Evolutionary conservation across 2,888 invertebrate genomes (phyloP).

Genomic region (Osmoderma eremita): DNA sequence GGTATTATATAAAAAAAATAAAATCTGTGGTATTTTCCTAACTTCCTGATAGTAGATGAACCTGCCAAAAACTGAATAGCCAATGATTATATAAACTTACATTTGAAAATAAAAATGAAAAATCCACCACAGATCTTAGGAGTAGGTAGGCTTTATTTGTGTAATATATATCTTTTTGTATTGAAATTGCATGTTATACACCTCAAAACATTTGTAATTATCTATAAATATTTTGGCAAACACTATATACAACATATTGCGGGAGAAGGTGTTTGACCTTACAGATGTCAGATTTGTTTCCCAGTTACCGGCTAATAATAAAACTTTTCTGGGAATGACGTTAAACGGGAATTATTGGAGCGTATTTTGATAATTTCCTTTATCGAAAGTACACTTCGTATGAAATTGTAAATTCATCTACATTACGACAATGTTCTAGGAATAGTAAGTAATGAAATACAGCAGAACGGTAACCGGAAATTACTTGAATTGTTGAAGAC

Average conservation of each 20-base stretch:
- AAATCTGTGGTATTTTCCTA: too few species aligned
- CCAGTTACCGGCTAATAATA: slow-evolving; percentile 20
- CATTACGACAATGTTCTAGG: slow-evolving; percentile 6
- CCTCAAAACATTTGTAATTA: neutral
- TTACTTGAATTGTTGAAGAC: slow-evolving; percentile 30
- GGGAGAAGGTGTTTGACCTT: slow-evolving; percentile 26
- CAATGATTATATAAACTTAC: too few species aligned
- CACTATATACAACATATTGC: slow-evolving; percentile 10
- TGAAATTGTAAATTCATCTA: neutral
- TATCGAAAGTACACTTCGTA: slow-evolving; percentile 6
- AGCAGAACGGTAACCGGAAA: slow-evolving; percentile 27
- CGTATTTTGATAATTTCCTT: slow-evolving; percentile 8
- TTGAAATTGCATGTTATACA: too few species aligned
- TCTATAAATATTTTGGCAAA: slow-evolving; percentile 5
- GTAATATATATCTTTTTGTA: too few species aligned
- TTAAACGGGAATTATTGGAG: slow-evolving; percentile 3
- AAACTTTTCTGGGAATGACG: slow-evolving; percentile 10
- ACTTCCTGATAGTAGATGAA: too few species aligned
- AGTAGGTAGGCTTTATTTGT: too few species aligned
- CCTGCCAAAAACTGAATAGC: too few species aligned
- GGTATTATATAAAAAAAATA: too few species aligned
- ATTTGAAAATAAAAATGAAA: too few species aligned
- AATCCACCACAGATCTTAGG: too few species aligned
- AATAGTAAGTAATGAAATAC: neutral
- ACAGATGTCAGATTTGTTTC: slow-evolving; percentile 8